Evolutionary conservation across 2,888 invertebrate genomes (phyloP).

Genomic region (Leucophenga maculata): DNA sequence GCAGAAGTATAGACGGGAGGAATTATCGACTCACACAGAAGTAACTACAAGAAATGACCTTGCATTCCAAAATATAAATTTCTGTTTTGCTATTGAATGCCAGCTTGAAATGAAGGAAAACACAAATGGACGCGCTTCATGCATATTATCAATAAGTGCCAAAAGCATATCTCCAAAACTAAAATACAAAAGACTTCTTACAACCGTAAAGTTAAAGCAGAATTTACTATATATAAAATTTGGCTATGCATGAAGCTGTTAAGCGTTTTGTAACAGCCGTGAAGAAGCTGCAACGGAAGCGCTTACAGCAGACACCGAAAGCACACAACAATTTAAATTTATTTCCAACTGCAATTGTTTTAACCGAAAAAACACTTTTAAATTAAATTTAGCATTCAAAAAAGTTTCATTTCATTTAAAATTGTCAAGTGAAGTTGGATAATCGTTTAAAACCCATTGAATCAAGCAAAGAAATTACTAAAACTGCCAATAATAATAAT

Average conservation of each 20-base stretch:
- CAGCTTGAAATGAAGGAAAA: constrained; percentile 21
- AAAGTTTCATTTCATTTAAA: too few species aligned
- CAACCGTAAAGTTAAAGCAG: background rate
- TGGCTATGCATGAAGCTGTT: too few species aligned
- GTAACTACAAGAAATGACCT: constrained; percentile 40
- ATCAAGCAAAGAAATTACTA: too few species aligned
- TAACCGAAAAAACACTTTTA: background rate
- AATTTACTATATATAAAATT: too few species aligned
- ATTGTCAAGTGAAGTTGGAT: too few species aligned
- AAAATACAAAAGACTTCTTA: background rate
- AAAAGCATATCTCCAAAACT: background rate
- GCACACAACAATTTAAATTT: background rate
- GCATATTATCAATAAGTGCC: background rate
- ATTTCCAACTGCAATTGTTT: background rate
- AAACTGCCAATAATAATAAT: too few species aligned
- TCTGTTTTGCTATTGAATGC: constrained; percentile 25
- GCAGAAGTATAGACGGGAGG: background rate
- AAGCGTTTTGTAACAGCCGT: too few species aligned
- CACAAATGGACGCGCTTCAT: background rate
- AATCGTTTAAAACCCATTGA: too few species aligned
- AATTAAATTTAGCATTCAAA: too few species aligned
- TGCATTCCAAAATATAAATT: constrained; percentile 48
- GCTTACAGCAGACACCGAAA: background rate
- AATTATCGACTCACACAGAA: background rate
- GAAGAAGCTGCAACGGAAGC: too few species aligned